phyloP scores from a whole-genome alignment of 2,113 vertebrate genomes.

The Gymnogyps californianus region DNA sequence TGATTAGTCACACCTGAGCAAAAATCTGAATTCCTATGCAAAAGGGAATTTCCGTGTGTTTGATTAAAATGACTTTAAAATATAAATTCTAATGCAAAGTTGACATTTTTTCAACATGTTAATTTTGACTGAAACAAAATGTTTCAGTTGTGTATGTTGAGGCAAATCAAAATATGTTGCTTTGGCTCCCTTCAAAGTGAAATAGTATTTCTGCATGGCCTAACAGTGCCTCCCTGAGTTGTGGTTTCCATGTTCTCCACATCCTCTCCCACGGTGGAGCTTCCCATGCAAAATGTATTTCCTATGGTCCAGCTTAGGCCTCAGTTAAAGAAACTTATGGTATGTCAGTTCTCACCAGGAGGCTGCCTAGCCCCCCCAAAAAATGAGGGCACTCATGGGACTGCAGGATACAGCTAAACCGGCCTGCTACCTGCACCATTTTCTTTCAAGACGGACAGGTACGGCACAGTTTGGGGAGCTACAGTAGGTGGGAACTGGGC shows the following conservation, averaged over 20 bases:
- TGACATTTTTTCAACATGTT: background rate
- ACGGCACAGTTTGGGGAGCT: background rate
- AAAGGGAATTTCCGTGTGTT: background rate
- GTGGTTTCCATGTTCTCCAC: background rate
- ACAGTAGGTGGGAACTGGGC: background rate
- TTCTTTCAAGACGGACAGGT: background rate
- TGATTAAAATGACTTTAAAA: background rate
- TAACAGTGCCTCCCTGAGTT: background rate
- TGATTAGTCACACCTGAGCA: background rate
- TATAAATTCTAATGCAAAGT: background rate
- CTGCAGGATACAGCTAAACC: background rate
- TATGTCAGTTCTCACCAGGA: background rate
- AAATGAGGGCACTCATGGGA: background rate
- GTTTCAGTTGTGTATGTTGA: background rate
- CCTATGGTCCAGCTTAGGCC: background rate
- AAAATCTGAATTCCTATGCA: background rate
- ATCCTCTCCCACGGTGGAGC: background rate
- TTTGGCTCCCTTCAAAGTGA: background rate
- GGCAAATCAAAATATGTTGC: background rate
- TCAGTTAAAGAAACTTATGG: background rate
- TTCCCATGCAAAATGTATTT: background rate
- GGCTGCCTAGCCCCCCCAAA: background rate
- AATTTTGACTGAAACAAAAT: background rate
- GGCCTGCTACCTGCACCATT: fast-evolving
- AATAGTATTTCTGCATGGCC: background rate